Percentiles rank a stretch among this genome's conserved stretches.
Conservation (phyloP, 1,140 invertebrate genomes). For the Lepidostoma basale region DNA sequence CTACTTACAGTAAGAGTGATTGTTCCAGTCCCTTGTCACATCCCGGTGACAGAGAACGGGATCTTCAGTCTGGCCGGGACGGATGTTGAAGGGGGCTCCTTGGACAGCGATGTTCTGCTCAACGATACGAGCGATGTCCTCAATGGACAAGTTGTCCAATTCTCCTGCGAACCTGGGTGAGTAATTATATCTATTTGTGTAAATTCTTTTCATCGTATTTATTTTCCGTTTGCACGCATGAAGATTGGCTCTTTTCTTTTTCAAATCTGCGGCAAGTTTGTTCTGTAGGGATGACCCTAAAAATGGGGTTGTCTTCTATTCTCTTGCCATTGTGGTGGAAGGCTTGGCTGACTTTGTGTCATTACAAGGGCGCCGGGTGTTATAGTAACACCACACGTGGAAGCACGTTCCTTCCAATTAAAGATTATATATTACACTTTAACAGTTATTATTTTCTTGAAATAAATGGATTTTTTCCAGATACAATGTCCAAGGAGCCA, state of each 20-base stretch:
- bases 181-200: neutral
- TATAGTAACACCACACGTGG: too few relatives aligned
- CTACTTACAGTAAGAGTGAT: neutral
- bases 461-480: constrained; percentile 43
- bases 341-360: too few relatives aligned
- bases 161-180: constrained; percentile 69
- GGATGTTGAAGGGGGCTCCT: constrained; percentile 51
- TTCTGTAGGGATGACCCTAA: too few relatives aligned
- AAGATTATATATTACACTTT: too few relatives aligned
- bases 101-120: constrained; percentile 55
- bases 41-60: constrained; percentile 68
- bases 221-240: neutral
- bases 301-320: too few relatives aligned
- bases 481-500: constrained; percentile 72
- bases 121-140: constrained; percentile 64
- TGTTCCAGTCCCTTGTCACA: constrained; percentile 69
- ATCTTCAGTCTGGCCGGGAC: constrained; percentile 63
- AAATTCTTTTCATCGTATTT: too few relatives aligned
- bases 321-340: too few relatives aligned
- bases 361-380: too few relatives aligned
- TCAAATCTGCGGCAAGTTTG: too few relatives aligned
- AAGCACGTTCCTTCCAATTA: too few relatives aligned
- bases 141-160: constrained; percentile 68
- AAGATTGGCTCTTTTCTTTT: too few relatives aligned
- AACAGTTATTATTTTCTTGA: neutral